Evolutionary conservation across 1,140 invertebrate species (phyloP).

Genomic region (Penaeus chinensis): DNA sequence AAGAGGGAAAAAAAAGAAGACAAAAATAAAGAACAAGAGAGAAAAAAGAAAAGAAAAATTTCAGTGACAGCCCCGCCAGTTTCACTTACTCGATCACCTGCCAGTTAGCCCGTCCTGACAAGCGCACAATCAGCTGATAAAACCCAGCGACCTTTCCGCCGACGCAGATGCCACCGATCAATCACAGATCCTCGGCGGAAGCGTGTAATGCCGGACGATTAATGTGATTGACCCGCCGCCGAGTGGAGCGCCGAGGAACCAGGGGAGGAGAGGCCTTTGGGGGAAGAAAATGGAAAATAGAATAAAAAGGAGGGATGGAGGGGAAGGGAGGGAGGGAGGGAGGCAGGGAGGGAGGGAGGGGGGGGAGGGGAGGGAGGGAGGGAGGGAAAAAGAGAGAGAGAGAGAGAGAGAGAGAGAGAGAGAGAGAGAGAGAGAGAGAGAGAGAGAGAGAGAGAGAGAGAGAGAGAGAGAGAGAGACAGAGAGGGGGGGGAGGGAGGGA

Average conservation of each 20-base stretch:
- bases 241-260: too few species aligned
- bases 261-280: not conserved
- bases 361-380: not conserved
- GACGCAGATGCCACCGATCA: not conserved
- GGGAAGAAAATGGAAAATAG: not conserved
- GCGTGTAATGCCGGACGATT: constrained; percentile 22
- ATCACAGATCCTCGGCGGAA: constrained; percentile 12
- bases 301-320: not conserved
- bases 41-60: too few species aligned
- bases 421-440: not conserved
- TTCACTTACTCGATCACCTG: too few species aligned
- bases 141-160: not conserved
- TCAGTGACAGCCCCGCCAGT: too few species aligned
- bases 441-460: not conserved
- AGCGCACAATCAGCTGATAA: too few species aligned
- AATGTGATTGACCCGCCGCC: constrained; percentile 6
- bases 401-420: not conserved
- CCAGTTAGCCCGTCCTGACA: too few species aligned
- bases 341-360: not conserved
- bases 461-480: not conserved
- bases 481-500: not conserved
- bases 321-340: too few species aligned
- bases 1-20: too few species aligned
- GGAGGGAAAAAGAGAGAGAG: not conserved
- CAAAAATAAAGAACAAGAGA: too few species aligned